Evolutionary conservation across 2,113 vertebrate species (phyloP).

Genomic region (Pogona vitticeps): DNA sequence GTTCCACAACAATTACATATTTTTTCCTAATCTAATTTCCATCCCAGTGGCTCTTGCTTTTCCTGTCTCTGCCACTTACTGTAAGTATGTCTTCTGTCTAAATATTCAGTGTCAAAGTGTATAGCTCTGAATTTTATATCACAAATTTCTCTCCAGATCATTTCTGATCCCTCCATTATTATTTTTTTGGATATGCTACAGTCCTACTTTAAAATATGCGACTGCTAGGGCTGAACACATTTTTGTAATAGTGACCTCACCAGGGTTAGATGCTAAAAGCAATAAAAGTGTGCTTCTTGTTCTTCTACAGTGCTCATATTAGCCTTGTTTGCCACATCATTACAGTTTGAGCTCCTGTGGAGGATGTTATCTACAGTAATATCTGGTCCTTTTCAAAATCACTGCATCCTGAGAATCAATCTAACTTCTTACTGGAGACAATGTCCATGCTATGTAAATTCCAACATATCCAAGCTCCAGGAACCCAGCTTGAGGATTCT

Average conservation of each 20-base stretch:
- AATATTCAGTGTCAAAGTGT: not conserved
- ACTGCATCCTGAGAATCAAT: slow-evolving; percentile 5
- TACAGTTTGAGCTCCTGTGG: slow-evolving; percentile 10
- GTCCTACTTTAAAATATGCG: not conserved
- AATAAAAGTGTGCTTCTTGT: slow-evolving; percentile 12
- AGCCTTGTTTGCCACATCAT: slow-evolving; percentile 21
- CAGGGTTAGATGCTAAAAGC: slow-evolving; percentile 3
- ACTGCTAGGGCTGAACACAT: not conserved
- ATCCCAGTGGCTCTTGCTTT: not conserved
- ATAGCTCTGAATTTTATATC: not conserved
- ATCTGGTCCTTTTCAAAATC: slow-evolving; percentile 22
- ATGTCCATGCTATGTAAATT: slow-evolving; percentile 7
- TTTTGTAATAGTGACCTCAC: not conserved
- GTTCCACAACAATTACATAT: not conserved
- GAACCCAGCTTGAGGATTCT: no score
- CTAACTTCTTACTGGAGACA: not conserved
- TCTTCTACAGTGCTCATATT: slow-evolving; percentile 6
- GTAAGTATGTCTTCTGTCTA: not conserved
- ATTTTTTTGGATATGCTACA: not conserved
- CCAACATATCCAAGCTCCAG: not conserved
- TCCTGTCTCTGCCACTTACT: not conserved
- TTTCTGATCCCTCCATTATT: not conserved
- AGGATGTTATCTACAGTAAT: slow-evolving; percentile 26
- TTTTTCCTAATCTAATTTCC: not conserved
- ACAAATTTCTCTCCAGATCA: not conserved